A percentile compares a stretch with the other conserved stretches of the same genome.
Conservation (phyloP, 2,888 invertebrate genomes). For the Ormyrus nitidulus region DNA sequence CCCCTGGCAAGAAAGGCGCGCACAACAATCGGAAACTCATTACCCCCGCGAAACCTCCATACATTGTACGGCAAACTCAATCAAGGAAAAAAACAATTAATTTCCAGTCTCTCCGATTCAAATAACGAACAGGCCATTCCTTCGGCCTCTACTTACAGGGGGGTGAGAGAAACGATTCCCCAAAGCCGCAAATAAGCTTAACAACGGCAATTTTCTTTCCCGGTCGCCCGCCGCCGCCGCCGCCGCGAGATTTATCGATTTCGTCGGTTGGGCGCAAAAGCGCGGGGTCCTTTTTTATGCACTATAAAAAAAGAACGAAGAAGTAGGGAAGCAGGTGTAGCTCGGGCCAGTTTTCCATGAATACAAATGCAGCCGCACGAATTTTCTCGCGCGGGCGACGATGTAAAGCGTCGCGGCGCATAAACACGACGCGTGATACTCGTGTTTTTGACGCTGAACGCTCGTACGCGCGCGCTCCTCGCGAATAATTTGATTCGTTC, state of each 20-base stretch:
- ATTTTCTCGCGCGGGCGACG: constrained; percentile 22
- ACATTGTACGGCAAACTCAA: constrained; percentile 1
- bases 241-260: constrained; percentile 41
- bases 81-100: constrained; percentile 35
- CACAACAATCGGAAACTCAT: too few relatives aligned
- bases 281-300: constrained; percentile 20
- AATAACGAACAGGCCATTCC: not conserved
- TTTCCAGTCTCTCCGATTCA: not conserved
- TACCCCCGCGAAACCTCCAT: too few relatives aligned
- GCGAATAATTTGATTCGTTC: constrained; percentile 41
- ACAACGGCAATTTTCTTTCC: constrained; percentile 35
- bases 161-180: constrained; percentile 28
- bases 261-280: not conserved
- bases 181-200: constrained; percentile 50
- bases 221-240: not conserved
- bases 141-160: not conserved
- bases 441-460: constrained; percentile 41
- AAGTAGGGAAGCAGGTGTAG: constrained; percentile 7
- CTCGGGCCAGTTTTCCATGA: constrained; percentile 62
- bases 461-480: constrained; percentile 25
- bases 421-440: constrained; percentile 37
- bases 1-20: too few relatives aligned
- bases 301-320: constrained; percentile 21
- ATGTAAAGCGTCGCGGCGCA: constrained; percentile 26
- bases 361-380: constrained; percentile 63